Evolutionary conservation across 1,140 invertebrate species (phyloP).

Genomic region (Drosophila lacertosa): DNA sequence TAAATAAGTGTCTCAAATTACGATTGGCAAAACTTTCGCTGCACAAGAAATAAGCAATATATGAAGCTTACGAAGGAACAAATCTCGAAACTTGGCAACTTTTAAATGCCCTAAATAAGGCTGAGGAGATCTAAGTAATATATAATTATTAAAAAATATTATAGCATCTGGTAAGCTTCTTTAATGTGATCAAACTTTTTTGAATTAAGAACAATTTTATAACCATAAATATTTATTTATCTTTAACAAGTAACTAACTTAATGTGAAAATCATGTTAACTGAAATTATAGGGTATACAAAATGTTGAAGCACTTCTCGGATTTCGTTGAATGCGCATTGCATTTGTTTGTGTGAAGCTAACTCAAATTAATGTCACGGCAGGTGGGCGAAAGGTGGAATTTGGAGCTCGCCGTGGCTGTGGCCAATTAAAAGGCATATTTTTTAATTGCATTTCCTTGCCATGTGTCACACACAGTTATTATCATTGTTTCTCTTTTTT

Average conservation of each 20-base stretch:
- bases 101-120: conserved; percentile 3
- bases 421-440: conserved; percentile 75
- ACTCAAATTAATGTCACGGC: conserved; percentile 75
- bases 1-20: conserved; percentile 68
- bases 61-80: conserved; percentile 6
- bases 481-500: conserved; percentile 45
- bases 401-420: not conserved
- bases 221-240: too few species aligned
- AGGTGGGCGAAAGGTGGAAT: conserved; percentile 56
- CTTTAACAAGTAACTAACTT: too few species aligned
- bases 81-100: not conserved
- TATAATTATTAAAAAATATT: too few species aligned
- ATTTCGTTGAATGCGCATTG: conserved; percentile 38
- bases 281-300: not conserved
- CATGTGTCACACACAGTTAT: conserved; percentile 51
- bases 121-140: too few species aligned
- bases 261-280: too few species aligned
- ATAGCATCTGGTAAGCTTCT: too few species aligned
- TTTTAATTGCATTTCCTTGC: conserved; percentile 74
- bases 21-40: conserved; percentile 55
- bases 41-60: conserved; percentile 27
- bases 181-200: too few species aligned
- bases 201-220: too few species aligned
- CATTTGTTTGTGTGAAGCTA: conserved; percentile 50
- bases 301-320: conserved; percentile 31